Conservation (phyloP, 1,140 invertebrate species). For the Papilio aristodemus region DNA sequence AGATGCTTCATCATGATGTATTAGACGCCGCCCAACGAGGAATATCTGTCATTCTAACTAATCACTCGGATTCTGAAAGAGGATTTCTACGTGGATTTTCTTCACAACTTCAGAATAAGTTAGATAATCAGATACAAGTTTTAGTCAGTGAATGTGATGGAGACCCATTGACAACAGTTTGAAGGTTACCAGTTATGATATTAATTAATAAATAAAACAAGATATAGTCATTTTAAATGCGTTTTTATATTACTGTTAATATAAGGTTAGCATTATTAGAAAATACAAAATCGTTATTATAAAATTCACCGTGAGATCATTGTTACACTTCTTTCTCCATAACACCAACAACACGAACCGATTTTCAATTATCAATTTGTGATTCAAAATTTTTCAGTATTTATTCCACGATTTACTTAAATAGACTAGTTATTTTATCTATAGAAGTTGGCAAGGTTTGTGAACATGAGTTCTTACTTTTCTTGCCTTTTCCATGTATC, state of each 20-base stretch:
- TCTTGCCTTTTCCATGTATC: slow-evolving; percentile 49
- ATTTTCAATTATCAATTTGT: slow-evolving; percentile 30
- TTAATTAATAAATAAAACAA: slow-evolving; percentile 42
- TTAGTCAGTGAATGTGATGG: slow-evolving; percentile 86
- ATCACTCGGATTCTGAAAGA: slow-evolving; percentile 97
- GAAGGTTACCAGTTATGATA: slow-evolving; percentile 36
- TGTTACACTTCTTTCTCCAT: slow-evolving; percentile 39
- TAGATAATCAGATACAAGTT: slow-evolving; percentile 83
- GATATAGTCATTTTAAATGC: slow-evolving; percentile 35
- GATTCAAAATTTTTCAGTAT: slow-evolving; percentile 6
- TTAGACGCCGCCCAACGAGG: slow-evolving; percentile 91
- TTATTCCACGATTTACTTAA: slow-evolving; percentile 9
- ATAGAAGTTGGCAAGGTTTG: slow-evolving; percentile 72
- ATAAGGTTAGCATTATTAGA: slow-evolving; percentile 43
- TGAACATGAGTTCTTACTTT: slow-evolving; percentile 56
- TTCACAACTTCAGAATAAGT: slow-evolving; percentile 70
- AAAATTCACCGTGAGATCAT: slow-evolving; percentile 46
- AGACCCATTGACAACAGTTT: slow-evolving; percentile 85
- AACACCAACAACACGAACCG: slow-evolving; percentile 25
- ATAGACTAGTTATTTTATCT: slow-evolving; percentile 33
- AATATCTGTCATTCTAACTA: slow-evolving; percentile 91
- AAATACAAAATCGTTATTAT: slow-evolving; percentile 32
- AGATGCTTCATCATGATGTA: slow-evolving; percentile 98
- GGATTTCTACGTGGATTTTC: slow-evolving; percentile 88
- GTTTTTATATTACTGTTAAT: slow-evolving; percentile 48